Conservation (phyloP, 2,797 vertebrate species). For the Premnoplex brunnescens region DNA sequence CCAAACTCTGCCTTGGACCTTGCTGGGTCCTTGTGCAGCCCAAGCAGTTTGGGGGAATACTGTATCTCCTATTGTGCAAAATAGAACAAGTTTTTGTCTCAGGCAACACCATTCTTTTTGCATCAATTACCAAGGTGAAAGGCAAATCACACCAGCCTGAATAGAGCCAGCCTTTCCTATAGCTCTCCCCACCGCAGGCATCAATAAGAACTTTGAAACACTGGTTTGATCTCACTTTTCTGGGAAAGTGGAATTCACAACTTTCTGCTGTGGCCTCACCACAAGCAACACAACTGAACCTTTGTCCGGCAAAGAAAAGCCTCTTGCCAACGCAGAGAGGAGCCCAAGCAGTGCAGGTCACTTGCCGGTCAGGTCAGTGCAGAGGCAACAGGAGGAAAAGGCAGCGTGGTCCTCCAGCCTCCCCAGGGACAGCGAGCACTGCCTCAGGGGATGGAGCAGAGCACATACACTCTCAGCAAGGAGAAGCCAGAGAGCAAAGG, state of each 20-base stretch:
- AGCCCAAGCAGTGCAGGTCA: background rate
- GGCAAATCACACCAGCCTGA: background rate
- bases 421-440: rapidly evolving
- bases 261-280: background rate
- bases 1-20: background rate
- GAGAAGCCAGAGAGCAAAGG: background rate
- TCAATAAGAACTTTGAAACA: background rate
- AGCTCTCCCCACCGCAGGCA: background rate
- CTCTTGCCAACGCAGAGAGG: background rate
- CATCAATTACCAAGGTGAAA: background rate
- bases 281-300: background rate
- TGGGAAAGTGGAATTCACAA: background rate
- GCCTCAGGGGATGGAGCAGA: background rate
- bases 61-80: background rate
- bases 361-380: background rate
- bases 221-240: background rate
- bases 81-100: background rate
- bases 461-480: background rate
- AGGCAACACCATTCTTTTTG: background rate
- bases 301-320: background rate
- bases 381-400: background rate
- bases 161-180: background rate
- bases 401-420: background rate
- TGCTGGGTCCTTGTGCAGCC: background rate
- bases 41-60: rapidly evolving